Evolutionary conservation across 2,113 vertebrate genomes (phyloP).

Genomic region (Gadus chalcogrammus): DNA sequence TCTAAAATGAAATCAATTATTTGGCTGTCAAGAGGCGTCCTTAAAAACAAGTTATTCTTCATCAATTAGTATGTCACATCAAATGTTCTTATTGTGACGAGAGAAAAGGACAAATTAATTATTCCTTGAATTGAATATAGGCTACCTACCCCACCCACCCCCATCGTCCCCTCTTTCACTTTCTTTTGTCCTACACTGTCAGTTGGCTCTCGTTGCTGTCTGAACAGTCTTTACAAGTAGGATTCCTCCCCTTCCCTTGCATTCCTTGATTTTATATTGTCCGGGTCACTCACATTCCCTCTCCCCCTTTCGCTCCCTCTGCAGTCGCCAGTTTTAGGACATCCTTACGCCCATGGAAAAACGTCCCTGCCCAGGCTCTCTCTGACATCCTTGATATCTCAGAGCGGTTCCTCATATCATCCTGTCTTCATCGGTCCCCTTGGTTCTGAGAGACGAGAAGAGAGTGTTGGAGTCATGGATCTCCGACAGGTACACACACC

Average conservation of each 20-base stretch:
- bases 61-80: constrained; percentile 52
- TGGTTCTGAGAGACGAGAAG: too few relatives aligned
- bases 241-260: constrained; percentile 32
- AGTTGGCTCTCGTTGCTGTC: constrained; percentile 35
- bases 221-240: constrained; percentile 27
- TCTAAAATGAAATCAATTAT: too few relatives aligned
- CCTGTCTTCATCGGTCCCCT: neutral
- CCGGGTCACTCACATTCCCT: constrained; percentile 5
- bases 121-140: constrained; percentile 29
- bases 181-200: constrained; percentile 28
- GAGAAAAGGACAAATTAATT: constrained; percentile 41
- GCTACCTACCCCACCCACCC: constrained; percentile 3
- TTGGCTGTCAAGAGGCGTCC: too few relatives aligned
- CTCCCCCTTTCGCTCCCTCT: neutral
- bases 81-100: constrained; percentile 41
- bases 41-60: too few relatives aligned
- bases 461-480: too few relatives aligned
- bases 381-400: neutral
- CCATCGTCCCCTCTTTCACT: constrained; percentile 13
- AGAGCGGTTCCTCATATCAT: neutral
- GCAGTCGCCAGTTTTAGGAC: constrained; percentile 13
- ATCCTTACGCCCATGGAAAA: constrained; percentile 13
- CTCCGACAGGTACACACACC: too few relatives aligned
- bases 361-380: neutral
- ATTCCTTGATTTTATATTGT: constrained; percentile 15